Percentiles rank a stretch among this genome's conserved stretches.
Conservation (phyloP, 1,140 invertebrate species). For the Diorhabda sublineata region DNA sequence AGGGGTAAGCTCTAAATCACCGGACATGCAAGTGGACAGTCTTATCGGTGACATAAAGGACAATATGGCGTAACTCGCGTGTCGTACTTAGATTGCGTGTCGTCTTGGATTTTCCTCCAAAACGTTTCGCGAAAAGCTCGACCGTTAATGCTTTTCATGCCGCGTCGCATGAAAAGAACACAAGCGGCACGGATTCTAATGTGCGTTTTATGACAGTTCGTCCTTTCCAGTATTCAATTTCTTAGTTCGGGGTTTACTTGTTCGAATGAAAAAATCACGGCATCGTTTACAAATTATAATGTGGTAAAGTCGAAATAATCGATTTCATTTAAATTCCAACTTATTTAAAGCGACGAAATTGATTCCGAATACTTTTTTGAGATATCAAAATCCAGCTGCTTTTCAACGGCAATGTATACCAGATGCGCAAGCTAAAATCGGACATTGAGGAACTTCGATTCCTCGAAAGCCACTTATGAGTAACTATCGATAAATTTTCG, state of each 20-base stretch:
- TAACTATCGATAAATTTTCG: too few species aligned
- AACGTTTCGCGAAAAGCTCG: slow-evolving; percentile 22
- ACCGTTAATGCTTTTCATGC: slow-evolving; percentile 30
- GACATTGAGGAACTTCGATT: too few species aligned
- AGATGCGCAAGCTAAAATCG: too few species aligned
- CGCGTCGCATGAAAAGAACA: slow-evolving; percentile 3
- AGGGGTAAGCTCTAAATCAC: slow-evolving; percentile 34
- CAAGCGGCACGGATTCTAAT: slow-evolving; percentile 7
- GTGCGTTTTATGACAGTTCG: slow-evolving; percentile 18
- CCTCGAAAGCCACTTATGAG: too few species aligned
- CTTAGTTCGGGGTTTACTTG: neutral
- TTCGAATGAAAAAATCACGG: too few species aligned
- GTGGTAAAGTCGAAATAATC: too few species aligned
- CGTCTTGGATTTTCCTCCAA: slow-evolving; percentile 21
- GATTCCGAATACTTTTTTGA: too few species aligned
- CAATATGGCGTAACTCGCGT: slow-evolving; percentile 44
- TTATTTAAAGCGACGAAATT: too few species aligned
- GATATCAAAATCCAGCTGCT: too few species aligned
- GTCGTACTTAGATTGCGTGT: slow-evolving; percentile 44
- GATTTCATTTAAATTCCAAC: too few species aligned
- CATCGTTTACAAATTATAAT: too few species aligned
- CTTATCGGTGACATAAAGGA: slow-evolving; percentile 43
- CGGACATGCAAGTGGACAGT: slow-evolving; percentile 42
- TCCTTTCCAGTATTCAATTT: slow-evolving; percentile 7
- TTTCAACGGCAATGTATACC: too few species aligned